Evolutionary conservation across 2,888 invertebrate genomes (phyloP), one percentile per base, ranked within the genome.

Genomic region (Torymus texanus): DNA sequence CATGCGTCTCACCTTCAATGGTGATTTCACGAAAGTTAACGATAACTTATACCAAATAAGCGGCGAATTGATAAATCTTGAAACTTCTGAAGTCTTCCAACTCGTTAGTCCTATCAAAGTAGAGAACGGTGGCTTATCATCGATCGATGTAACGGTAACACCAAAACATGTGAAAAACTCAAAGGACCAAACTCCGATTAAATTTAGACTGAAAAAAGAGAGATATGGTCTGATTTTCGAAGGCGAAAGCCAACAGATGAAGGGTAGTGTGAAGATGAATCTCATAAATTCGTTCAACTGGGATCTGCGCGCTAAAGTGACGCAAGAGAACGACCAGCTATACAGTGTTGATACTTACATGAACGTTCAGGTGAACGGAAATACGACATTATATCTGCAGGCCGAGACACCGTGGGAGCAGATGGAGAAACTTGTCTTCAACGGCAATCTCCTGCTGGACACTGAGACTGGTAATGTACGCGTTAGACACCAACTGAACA

Each of bases 351-450:
- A 63, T 21, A 85, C 86, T 0, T 86, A 83, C 4, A 85, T 86
- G 83, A 88, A 86, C 63, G 85, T 87, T 2, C 87, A 88, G 68
- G 81, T 83, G 0, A 86, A 88, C 65, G 88, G 89, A 0, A 90
- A 90, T 65, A 83, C 87, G 0, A 86, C 85, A 70, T 79, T 90
- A 2, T 86, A 89, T 76, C 62, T 92, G 18, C 83, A 86, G 61
- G 87, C 90, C 1, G 87, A 90, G 81, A 91, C 91, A 2, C 92
- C 92, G 0, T 89, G 91, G 82, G 82, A 87, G 67, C 90, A 91
- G 1, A 83, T 92, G 66, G 88, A 91, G 82, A 90, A 86, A 63
- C 86, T 91, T 1, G 88, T 87, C 50, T 82, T 90, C 4, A 88
- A 87, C 21, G 86, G 91, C 8, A 90, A 90, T 81, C 80, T 91